Evolutionary conservation across 2,888 invertebrate genomes (phyloP), one percentile per base, ranked within the genome.

Genomic region (Anodontia alba): DNA sequence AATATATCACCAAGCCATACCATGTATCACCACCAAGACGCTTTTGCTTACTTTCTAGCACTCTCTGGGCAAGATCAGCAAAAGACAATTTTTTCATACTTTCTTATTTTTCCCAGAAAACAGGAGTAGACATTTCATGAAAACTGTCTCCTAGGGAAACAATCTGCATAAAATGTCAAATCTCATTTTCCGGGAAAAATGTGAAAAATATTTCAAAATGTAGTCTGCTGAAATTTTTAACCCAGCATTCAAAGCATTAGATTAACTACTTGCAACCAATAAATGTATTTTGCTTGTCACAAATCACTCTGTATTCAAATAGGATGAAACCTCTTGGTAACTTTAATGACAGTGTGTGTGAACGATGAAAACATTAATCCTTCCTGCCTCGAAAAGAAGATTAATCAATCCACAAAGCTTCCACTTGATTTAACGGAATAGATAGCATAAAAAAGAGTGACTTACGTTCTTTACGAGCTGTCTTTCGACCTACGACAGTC

Each of bases 231-330:
- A n/a, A n/a, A n/a, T n/a, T n/a, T n/a, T n/a, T n/a, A n/a, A n/a
- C n/a, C n/a, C n/a, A n/a, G n/a, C n/a, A n/a, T n/a, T n/a, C n/a
- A n/a, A n/a, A n/a, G n/a, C n/a, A n/a, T 46, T 8, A 46, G 46
- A 46, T 46, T 46, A 46, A 46, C 46, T 46, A 46, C 46, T 46
- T 46, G 15, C 46, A 15, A 46, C 46, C 46, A 46, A 46, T 46
- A 46, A 46, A 46, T 46, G 46, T 46, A 62, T 33, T 84, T 81
- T 78, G 80, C 81, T 80, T 74, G 42, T 70, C 84, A 75, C 80
- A 79, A 81, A 81, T 84, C 84, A 84, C 78, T 75, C 73, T 70
- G 81, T 84, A 84, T 84, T 84, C 81, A 84, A 84, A 84, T 84
- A 62, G 77, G 81, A 81, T 74, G 62, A 62, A 62, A 62, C 62